phyloP scores from a whole-genome alignment of 2,113 vertebrate species.

The Heterotis niloticus region DNA sequence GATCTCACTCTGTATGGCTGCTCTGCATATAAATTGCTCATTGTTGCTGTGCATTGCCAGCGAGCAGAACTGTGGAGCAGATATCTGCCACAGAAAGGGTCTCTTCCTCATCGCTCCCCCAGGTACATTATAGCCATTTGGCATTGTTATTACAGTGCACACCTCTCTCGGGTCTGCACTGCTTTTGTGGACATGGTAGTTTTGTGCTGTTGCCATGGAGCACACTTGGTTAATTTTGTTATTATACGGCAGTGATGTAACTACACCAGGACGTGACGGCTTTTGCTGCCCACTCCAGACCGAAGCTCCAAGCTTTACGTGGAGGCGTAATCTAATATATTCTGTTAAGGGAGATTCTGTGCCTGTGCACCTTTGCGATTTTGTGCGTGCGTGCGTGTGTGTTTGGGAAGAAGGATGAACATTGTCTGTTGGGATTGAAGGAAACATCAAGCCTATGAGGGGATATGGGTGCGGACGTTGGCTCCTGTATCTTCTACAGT shows the following conservation, averaged over 20 bases:
- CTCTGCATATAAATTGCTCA: no score
- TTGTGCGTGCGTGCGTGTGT: background rate
- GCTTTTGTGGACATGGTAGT: background rate
- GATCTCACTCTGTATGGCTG: no score
- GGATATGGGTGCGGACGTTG: constrained; percentile 15
- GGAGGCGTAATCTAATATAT: constrained; percentile 46
- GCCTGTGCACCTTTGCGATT: background rate
- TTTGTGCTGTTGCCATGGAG: constrained; percentile 34
- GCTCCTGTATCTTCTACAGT: constrained; percentile 25
- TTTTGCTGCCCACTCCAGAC: constrained; percentile 48
- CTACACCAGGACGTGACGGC: constrained; percentile 50
- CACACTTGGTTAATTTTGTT: constrained; percentile 54
- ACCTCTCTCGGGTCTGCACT: background rate
- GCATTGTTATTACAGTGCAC: background rate
- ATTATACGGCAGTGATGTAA: constrained; percentile 58
- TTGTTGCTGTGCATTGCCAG: no score
- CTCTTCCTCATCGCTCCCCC: background rate
- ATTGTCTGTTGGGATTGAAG: background rate
- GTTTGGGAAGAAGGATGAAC: background rate
- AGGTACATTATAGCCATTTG: background rate
- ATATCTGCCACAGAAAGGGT: background rate
- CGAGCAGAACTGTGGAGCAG: constrained; percentile 1
- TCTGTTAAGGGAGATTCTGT: constrained; percentile 31
- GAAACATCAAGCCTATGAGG: background rate
- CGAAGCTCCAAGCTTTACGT: constrained; percentile 34